Evolutionary conservation across 2,797 vertebrate genomes (phyloP), one percentile per base, ranked within the genome.

Genomic region (Ibycter americanus): DNA sequence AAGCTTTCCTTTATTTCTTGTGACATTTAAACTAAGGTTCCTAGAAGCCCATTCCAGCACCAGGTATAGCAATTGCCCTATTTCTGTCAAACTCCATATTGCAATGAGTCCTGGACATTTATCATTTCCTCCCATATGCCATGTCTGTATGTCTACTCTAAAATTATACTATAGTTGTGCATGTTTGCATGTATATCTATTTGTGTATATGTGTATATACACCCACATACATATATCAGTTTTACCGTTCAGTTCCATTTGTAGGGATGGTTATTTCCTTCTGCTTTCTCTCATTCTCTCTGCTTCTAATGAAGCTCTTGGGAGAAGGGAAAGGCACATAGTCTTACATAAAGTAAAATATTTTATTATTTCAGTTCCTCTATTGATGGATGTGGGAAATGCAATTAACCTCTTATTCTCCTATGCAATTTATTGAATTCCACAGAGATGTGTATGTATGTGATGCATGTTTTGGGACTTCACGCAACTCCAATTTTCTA

Each of bases 381-480:
- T 91, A 51, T 18, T 89, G 66, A 85, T 63, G 27, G 42, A 66
- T 72, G 38, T 78, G 83, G 77, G 49, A 88, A 97, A 91, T 34
- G 0, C 52, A 92, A 76, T 88, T 94, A 94, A 94, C 16, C 32
- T 90, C 27, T 94, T 93, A 40, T 76, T 94, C 47, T 96, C 40
- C 49, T 49, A 34, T 29, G 34, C 23, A 20, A 63, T 83, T 21
- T 71, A 86, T 32, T 83, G 27, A 83, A 83, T 93, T 95, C 63
- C 51, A 84, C 6, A 66, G 61, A 63, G 31, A 34, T 56, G 3
- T 32, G 6, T 83, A 42, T 14, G 13, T 49, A 38, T 32, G 21
- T 23, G 51, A 73, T 47, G 15, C 17, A n/a, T 76, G n/a, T 68
- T 93, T 90, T 52, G 72, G 19, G 70, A 87, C 34, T 86, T 62